Evolutionary conservation across 2,797 vertebrate genomes (phyloP).

Genomic region (Syngnathus rostellatus): DNA sequence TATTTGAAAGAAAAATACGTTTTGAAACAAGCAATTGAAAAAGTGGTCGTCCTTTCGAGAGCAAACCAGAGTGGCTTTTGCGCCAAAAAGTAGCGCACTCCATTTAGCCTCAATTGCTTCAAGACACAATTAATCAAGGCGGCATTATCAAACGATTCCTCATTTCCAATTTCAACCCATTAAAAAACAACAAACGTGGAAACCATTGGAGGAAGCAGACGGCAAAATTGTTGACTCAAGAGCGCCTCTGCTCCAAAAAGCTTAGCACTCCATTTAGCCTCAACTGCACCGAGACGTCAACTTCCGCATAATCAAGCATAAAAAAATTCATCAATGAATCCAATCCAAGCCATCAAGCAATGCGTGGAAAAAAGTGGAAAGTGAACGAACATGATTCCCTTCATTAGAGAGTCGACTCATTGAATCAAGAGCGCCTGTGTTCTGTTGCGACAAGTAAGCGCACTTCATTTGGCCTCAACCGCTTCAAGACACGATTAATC

Average conservation of each 20-base stretch:
- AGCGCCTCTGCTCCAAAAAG: too few relatives aligned
- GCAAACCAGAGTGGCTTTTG: conserved; percentile 32
- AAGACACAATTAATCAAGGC: not conserved
- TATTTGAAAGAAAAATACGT: too few relatives aligned
- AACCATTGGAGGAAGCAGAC: too few relatives aligned
- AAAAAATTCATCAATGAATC: too few relatives aligned
- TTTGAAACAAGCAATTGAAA: not conserved
- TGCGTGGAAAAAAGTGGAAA: not conserved
- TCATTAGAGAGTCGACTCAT: not conserved
- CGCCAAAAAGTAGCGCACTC: not conserved
- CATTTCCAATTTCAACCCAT: too few relatives aligned
- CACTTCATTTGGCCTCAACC: not conserved
- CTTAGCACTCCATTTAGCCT: too few relatives aligned
- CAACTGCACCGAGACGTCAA: too few relatives aligned
- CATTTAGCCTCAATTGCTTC: not conserved
- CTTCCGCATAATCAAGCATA: not conserved
- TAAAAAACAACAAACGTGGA: too few relatives aligned
- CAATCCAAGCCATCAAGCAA: too few relatives aligned
- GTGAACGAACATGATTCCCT: not conserved
- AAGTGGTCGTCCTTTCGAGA: conserved; percentile 6
- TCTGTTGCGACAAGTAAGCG: not conserved
- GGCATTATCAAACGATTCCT: too few relatives aligned
- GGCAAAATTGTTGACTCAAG: too few relatives aligned
- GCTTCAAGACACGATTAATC: not conserved
- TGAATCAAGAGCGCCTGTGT: not conserved